Conservation (phyloP, 2,797 vertebrate species). For the Trichosurus vulpecula region DNA sequence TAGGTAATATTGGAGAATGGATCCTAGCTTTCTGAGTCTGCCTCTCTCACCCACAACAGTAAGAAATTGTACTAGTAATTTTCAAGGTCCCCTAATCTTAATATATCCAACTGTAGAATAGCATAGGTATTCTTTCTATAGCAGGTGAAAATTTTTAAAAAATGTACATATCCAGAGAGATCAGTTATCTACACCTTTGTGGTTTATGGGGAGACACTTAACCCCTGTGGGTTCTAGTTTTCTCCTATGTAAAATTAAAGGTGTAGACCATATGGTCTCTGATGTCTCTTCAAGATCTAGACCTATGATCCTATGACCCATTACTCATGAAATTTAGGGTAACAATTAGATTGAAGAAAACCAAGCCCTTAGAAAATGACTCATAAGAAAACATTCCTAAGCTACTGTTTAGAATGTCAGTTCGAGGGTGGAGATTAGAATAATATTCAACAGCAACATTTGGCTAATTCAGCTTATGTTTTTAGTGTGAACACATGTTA, state of each 20-base stretch:
- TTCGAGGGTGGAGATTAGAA: neutral
- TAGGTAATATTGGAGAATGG: neutral
- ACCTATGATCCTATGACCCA: neutral
- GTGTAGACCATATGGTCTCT: neutral
- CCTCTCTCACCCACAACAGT: neutral
- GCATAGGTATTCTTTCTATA: neutral
- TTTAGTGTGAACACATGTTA: conserved; percentile 59
- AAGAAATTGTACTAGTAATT: no score
- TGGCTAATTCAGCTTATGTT: conserved; percentile 52
- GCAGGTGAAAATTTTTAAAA: neutral
- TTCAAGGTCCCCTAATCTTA: neutral
- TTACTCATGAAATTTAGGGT: neutral
- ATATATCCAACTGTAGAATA: neutral
- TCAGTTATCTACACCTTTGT: neutral
- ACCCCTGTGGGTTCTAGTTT: neutral
- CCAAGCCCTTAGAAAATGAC: neutral
- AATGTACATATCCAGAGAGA: neutral
- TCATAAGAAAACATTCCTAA: neutral
- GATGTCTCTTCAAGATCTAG: neutral
- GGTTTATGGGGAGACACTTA: neutral
- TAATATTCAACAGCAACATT: neutral
- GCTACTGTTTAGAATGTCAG: conserved; percentile 13
- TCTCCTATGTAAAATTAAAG: neutral
- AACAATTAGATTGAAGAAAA: neutral
- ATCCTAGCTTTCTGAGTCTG: neutral